Evolutionary conservation across 53 echinoderm and acorn worm genomes (phyloP), one percentile per base, ranked within the genome.

Genomic region (Echinometra lucunter): DNA sequence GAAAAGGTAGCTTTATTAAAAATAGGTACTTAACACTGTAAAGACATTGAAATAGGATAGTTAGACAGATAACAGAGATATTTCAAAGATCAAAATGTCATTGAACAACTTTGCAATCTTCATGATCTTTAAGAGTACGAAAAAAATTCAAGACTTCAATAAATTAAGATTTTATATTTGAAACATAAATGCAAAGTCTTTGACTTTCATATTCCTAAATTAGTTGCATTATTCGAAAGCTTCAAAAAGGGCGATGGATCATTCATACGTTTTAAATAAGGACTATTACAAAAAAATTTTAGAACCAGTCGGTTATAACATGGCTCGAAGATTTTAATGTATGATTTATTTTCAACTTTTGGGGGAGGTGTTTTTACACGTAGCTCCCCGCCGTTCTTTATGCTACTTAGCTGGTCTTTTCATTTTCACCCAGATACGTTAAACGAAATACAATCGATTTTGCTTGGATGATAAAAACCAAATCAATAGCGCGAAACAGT

Each of bases 401-500:
- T 19, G 19, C 78, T 78, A 78, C 21, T 38, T 78, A 78, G 21
- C 40, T 38, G 35, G 38, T 21, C 42, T 78, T 69, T 23, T 28
- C 49, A n/a, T 47, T 11, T 49, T 85, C 85, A 85, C 85, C 85
- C 49, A 85, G 58, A 35, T 60, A 35, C 23, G 37, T 1, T 28
- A 58, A 2, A 34, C 38, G 60, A 57, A 60, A 37, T 60, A 58
- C 37, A 58, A 91, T 91, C 91, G 91, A 91, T 70, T 69, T 91
- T 69, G 42, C 28, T 30, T 91, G 66, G 18, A 70, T 67, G 91
- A 67, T 66, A 69, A 67, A 91, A 91, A 40, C 70, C 9, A 67
- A 91, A 91, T 91, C 91, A 91, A 91, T 91, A 66, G 69, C 91
- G 23, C 69, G 69, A 91, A 91, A 91, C 91, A 91, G 91, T 91